A percentile compares a stretch with the other conserved stretches of the same genome.
phyloP scores from a whole-genome alignment of 2,113 vertebrate genomes.

The Trematocara variabile region DNA sequence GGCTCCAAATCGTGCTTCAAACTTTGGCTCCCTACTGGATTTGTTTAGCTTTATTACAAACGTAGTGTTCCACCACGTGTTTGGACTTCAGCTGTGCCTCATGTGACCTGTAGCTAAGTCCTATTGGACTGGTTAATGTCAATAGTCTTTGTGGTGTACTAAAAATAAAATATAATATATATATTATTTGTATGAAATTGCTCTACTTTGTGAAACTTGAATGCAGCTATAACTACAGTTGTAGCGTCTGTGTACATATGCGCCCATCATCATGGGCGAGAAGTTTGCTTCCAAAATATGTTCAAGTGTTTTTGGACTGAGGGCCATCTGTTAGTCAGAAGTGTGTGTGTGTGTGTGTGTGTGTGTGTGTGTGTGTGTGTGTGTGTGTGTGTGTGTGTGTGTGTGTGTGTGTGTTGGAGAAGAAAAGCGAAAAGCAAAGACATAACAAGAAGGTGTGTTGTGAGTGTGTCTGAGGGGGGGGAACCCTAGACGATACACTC shows the following conservation, averaged over 20 bases:
- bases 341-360: background rate
- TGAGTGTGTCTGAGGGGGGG: background rate
- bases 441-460: background rate
- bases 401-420: background rate
- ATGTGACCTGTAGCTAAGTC: background rate
- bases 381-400: too few relatives aligned
- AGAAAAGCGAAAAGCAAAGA: background rate
- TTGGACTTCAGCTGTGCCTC: background rate
- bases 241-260: background rate
- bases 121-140: accelerated
- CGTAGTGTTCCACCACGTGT: accelerated
- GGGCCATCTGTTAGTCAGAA: background rate
- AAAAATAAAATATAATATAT: accelerated
- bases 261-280: background rate
- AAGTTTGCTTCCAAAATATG: background rate
- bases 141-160: background rate
- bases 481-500: slow-evolving; percentile 18
- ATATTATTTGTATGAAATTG: background rate
- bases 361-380: background rate
- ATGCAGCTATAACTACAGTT: background rate
- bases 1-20: background rate
- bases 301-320: background rate
- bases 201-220: background rate
- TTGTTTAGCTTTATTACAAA: background rate
- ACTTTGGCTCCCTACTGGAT: background rate